phyloP scores from a whole-genome alignment of 2,797 vertebrate genomes.

The Poecilia velifera region DNA sequence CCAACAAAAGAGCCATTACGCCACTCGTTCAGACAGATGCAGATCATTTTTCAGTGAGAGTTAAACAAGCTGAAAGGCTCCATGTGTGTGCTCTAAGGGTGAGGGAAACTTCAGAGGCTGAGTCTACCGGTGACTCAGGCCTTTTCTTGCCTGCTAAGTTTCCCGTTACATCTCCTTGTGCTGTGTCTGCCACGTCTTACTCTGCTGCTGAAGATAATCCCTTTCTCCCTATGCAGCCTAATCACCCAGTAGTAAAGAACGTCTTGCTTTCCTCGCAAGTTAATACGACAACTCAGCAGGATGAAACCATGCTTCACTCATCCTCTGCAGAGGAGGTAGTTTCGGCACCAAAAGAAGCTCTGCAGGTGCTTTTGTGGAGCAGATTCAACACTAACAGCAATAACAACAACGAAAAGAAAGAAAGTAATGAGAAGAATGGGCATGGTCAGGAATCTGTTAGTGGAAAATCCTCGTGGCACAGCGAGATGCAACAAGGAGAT shows the following conservation, averaged over 20 bases:
- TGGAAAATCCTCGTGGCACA: constrained; percentile 32
- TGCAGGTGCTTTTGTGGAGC: constrained; percentile 39
- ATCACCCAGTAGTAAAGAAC: constrained; percentile 20
- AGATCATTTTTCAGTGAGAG: constrained; percentile 18
- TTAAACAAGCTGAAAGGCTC: constrained; percentile 9
- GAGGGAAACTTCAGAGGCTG: constrained; percentile 29
- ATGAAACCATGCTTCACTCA: constrained; percentile 26
- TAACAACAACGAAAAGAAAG: constrained; percentile 56
- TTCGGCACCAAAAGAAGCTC: constrained; percentile 79
- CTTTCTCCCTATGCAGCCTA: constrained; percentile 18
- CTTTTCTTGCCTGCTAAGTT: constrained; percentile 47
- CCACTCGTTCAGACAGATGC: constrained; percentile 28
- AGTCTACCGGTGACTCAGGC: constrained; percentile 61
- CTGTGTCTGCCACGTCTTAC: constrained; percentile 31
- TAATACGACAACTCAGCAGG: constrained; percentile 54
- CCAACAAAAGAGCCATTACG: constrained; percentile 32
- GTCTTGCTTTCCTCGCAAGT: constrained; percentile 31
- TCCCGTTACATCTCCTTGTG: constrained; percentile 27
- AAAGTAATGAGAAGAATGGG: constrained; percentile 15
- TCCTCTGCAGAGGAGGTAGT: neutral
- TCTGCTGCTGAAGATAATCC: constrained; percentile 5
- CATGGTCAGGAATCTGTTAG: constrained; percentile 37
- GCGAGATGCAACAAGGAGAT: constrained; percentile 36
- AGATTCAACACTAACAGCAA: constrained; percentile 66
- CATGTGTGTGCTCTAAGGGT: constrained; percentile 24